These are phyloP conservation scores for Aelia acuminata DNA, from an alignment of 2,888 invertebrate species.

Conservation along the genomic window DNA sequence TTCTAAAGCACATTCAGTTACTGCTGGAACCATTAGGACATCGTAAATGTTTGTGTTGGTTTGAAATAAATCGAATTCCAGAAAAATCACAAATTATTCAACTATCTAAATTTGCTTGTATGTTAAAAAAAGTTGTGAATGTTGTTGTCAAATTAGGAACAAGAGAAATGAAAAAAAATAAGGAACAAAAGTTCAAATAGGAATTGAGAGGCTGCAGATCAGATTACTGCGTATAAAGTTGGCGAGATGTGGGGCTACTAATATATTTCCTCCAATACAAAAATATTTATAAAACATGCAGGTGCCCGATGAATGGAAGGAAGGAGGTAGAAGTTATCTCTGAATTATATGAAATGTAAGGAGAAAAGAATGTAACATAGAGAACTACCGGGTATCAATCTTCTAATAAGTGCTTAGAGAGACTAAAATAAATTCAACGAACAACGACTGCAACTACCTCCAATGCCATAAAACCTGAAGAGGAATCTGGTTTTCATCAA, in stretches of 20 bases:
- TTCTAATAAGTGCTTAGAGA: conserved; percentile 45
- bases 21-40: not conserved
- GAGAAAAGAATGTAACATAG: conserved; percentile 42
- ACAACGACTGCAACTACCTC: conserved; percentile 46
- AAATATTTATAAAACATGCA: conserved; percentile 39
- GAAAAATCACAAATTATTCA: not conserved
- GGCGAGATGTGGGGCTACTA: not conserved
- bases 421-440: conserved; percentile 33
- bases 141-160: not conserved
- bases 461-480: conserved; percentile 39
- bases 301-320: conserved; percentile 46
- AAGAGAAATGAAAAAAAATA: not conserved
- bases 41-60: not conserved
- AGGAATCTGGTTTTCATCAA: conserved; percentile 43
- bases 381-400: conserved; percentile 44
- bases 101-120: not conserved
- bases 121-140: not conserved
- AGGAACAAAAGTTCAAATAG: not conserved
- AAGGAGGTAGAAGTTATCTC: conserved; percentile 34
- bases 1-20: not conserved
- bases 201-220: conserved; percentile 28
- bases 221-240: conserved; percentile 29
- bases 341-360: conserved; percentile 38
- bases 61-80: not conserved
- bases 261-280: conserved; percentile 21